phyloP scores from a whole-genome alignment of 2,888 invertebrate genomes.

The Bruchidius siliquastri region DNA sequence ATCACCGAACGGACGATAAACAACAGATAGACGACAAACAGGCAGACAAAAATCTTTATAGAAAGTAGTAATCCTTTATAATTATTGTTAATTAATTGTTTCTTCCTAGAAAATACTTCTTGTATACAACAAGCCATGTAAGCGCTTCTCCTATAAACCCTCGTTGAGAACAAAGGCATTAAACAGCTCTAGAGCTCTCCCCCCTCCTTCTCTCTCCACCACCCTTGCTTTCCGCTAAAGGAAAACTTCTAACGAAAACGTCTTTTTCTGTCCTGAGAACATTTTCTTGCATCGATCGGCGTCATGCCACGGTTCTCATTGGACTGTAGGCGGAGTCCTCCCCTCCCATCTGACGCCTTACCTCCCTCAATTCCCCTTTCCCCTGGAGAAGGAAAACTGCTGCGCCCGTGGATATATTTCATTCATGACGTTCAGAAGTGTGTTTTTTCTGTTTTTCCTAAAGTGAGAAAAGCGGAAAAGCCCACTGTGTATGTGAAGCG shows the following conservation, averaged over 20 bases:
- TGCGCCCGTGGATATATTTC: not conserved
- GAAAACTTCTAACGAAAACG: constrained; percentile 38
- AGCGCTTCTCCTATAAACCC: not conserved
- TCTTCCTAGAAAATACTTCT: too few relatives aligned
- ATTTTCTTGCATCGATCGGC: constrained; percentile 49
- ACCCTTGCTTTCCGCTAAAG: not conserved
- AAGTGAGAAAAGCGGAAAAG: not conserved
- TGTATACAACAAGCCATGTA: not conserved
- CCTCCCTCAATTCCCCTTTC: constrained; percentile 25
- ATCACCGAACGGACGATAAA: too few relatives aligned
- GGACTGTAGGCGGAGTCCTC: constrained; percentile 45
- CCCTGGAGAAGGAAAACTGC: constrained; percentile 1
- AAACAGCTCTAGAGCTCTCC: not conserved
- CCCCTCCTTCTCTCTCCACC: not conserved
- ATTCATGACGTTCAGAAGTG: not conserved
- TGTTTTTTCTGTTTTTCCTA: not conserved
- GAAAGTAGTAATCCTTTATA: too few relatives aligned
- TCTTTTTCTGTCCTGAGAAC: constrained; percentile 50
- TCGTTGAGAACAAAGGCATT: not conserved
- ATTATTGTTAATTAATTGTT: too few relatives aligned
- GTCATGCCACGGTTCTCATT: constrained; percentile 35
- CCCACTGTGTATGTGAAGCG: not conserved
- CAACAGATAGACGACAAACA: too few relatives aligned
- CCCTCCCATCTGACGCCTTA: constrained; percentile 37
- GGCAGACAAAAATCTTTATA: too few relatives aligned